Evolutionary conservation across 2,888 invertebrate species (phyloP), one percentile per base, ranked within the genome.

Genomic region (Drosophila nigricruria): DNA sequence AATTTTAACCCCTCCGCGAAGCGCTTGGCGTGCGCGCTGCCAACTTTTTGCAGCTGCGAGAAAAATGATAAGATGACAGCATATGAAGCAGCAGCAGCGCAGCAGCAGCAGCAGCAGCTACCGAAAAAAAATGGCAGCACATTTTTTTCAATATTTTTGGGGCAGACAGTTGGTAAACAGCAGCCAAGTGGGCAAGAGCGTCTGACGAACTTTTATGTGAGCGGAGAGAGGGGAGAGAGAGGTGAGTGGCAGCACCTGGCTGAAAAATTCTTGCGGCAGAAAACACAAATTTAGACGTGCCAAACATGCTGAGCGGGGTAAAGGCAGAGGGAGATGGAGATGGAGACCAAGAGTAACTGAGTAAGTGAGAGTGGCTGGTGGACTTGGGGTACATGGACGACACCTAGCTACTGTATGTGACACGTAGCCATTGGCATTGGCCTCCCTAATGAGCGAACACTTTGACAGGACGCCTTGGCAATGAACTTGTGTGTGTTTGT

Each of bases 1-100:
- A 83, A 73, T 73, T 80, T 86, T 88, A 86, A 83, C 87, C 85
- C 84, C 85, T 70, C 72, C 74, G 58, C 50, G 53, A 18, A 56
- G 56, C 42, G 60, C 66, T 57, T 52, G 56, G 47, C 59, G 66
- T 63, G 56, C 34, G 47, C 61, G 16, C 49, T 72, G 63, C 61
- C 67, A 70, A 70, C 34, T 60, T 71, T 49, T 32, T 49, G 45
- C 63, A 18, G 52, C 52, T 83, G 88, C 62, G 80, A 85, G 86
- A 88, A 79, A 86, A 88, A 88, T 86, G 87, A 88, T 88, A 86
- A 88, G 89, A 88, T 81, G 85, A 83, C 89, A 88, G 89, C 74
- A 60, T 79, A 84, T 81, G 84, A 70, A 70, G 81, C 47, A 52
- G 70, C 9, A 71, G 73, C 70, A 75, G 16, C 3, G n/a, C n/a